Conservation (phyloP, 2,797 vertebrate genomes). For the Danio albolineatus region DNA sequence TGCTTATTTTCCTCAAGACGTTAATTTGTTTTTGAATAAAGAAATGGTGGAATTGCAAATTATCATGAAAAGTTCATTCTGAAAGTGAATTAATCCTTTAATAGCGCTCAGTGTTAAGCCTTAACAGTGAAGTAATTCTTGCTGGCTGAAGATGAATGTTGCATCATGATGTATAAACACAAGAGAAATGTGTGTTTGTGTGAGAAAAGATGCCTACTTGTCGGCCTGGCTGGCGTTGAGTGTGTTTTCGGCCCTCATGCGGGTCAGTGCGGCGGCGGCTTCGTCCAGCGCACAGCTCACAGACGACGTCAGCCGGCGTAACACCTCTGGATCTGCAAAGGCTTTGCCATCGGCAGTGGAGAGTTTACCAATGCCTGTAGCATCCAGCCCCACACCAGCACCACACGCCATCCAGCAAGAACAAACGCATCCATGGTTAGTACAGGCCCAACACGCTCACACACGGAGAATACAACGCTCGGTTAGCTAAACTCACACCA, state of each 20-base stretch:
- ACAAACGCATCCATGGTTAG: slow-evolving; percentile 70
- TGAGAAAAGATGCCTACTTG: slow-evolving; percentile 89
- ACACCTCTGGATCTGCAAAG: slow-evolving; percentile 99
- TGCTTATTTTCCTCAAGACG: too few relatives aligned
- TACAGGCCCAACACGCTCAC: slow-evolving; percentile 66
- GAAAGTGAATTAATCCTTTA: too few relatives aligned
- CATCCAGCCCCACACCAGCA: slow-evolving; percentile 72
- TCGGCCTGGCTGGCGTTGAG: slow-evolving; percentile 95
- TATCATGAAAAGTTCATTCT: too few relatives aligned
- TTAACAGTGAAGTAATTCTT: slow-evolving; percentile 8
- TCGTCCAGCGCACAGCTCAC: slow-evolving; percentile 98
- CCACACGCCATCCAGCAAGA: slow-evolving; percentile 75
- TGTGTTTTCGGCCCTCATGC: slow-evolving; percentile 98
- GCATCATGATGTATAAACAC: not conserved
- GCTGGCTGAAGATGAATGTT: not conserved
- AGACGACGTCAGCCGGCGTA: slow-evolving; percentile 95
- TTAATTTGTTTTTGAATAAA: too few relatives aligned
- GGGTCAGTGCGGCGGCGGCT: slow-evolving; percentile 95
- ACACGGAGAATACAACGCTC: slow-evolving; percentile 43
- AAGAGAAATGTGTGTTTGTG: slow-evolving; percentile 23
- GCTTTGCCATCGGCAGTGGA: slow-evolving; percentile 99
- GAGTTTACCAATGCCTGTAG: slow-evolving; percentile 98
- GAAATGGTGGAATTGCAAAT: too few relatives aligned
- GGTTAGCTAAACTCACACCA: slow-evolving; percentile 70
- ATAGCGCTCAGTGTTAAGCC: not conserved